A percentile compares a stretch with the other conserved stretches of the same genome.
These are phyloP conservation scores for Machaerirhynchus nigripectus DNA, from an alignment of 2,113 vertebrate species.

Conservation along the genomic window DNA sequence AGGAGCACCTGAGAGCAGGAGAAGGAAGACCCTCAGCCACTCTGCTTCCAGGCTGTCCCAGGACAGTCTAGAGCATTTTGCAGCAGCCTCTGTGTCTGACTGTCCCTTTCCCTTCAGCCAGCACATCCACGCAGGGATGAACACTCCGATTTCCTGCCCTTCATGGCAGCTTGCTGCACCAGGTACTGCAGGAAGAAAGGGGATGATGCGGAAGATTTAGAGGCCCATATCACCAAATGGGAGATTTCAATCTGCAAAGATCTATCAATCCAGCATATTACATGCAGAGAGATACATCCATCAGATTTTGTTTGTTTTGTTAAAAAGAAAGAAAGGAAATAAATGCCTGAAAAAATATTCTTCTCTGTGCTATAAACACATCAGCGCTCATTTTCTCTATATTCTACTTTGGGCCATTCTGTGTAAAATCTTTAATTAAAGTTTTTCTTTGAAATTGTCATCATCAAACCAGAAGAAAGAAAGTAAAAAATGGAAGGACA, in stretches of 20 bases:
- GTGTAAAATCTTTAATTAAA: conserved; percentile 84
- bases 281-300: not conserved
- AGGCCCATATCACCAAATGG: not conserved
- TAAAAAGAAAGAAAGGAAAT: not conserved
- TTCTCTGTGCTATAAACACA: conserved; percentile 67
- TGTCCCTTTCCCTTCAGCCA: not conserved
- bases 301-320: conserved; percentile 35
- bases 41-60: not conserved
- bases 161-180: not conserved
- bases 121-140: fast-evolving
- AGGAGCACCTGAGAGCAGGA: not conserved
- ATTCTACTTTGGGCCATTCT: conserved; percentile 73
- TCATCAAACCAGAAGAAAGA: conserved; percentile 76
- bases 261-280: not conserved
- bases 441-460: conserved; percentile 78
- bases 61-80: not conserved
- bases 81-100: not conserved
- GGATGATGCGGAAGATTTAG: not conserved
- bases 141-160: not conserved
- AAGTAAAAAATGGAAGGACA: conserved; percentile 67
- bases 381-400: conserved; percentile 72
- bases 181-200: not conserved
- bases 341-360: conserved; percentile 43
- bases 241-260: not conserved
- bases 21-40: not conserved